A percentile compares a stretch with the other conserved stretches of the same genome.
phyloP scores from a whole-genome alignment of 2,113 vertebrate genomes.

The Asarcornis scutulata region DNA sequence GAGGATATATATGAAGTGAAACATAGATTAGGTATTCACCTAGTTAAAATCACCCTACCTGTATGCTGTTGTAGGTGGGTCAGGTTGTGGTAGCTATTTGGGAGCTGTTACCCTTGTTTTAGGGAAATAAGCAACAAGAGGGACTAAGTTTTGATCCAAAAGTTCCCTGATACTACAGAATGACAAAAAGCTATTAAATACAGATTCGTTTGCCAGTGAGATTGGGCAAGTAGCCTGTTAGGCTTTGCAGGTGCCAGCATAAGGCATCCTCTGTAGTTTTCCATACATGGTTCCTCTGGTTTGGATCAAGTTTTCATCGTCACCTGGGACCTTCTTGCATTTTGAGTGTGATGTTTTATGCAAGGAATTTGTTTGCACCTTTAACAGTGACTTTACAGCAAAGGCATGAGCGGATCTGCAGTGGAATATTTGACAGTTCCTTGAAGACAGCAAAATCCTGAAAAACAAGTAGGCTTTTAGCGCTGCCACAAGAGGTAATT shows the following conservation, averaged over 20 bases:
- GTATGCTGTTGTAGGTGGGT: background rate
- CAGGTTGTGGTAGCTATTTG: background rate
- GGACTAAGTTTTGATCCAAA: background rate
- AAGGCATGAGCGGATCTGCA: background rate
- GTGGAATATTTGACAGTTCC: background rate
- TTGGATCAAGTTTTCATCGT: background rate
- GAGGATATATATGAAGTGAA: background rate
- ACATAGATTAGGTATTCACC: background rate
- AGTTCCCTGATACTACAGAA: background rate
- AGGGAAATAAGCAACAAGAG: background rate
- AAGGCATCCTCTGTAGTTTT: background rate
- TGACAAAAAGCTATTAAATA: background rate
- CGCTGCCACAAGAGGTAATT: background rate
- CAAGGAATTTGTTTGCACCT: background rate
- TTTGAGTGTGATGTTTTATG: background rate
- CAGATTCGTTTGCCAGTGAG: background rate
- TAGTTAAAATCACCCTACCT: background rate
- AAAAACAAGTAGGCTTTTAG: background rate
- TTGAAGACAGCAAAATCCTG: background rate
- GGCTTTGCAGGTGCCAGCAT: background rate
- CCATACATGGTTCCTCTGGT: background rate
- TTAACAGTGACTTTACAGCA: background rate
- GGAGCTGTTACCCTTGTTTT: background rate
- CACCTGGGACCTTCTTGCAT: background rate
- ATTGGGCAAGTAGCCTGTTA: background rate